These are phyloP conservation scores for Pedetes capensis DNA, from an alignment of 2,113 vertebrate species.

Conservation along the genomic window DNA sequence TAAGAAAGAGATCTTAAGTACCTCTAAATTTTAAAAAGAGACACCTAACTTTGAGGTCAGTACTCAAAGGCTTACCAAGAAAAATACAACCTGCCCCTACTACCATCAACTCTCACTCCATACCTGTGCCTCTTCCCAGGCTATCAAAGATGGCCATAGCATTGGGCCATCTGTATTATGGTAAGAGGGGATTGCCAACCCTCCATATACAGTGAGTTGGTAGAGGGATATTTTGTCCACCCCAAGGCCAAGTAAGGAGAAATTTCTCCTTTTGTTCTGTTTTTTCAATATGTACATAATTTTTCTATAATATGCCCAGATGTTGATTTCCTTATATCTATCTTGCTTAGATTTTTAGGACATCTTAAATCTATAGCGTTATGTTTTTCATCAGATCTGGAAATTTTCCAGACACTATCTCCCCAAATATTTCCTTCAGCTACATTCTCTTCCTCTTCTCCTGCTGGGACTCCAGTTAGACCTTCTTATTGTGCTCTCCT, in stretches of 20 bases:
- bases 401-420: neutral
- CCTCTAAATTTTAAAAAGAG: neutral
- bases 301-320: neutral
- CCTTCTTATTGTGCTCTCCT: neutral
- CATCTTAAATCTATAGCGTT: neutral
- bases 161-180: neutral
- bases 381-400: neutral
- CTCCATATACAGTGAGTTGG: neutral
- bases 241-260: neutral
- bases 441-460: neutral
- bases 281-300: neutral
- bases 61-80: neutral
- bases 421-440: neutral
- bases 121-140: neutral
- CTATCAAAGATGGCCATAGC: neutral
- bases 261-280: neutral
- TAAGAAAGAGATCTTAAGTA: neutral
- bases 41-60: neutral
- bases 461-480: neutral
- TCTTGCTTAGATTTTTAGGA: neutral
- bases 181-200: neutral
- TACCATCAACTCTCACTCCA: neutral
- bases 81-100: neutral
- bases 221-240: neutral
- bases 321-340: neutral